These are phyloP conservation scores for Paramormyrops hopkinsi DNA, from an alignment of 2,797 vertebrate species.

Conservation along the genomic window DNA sequence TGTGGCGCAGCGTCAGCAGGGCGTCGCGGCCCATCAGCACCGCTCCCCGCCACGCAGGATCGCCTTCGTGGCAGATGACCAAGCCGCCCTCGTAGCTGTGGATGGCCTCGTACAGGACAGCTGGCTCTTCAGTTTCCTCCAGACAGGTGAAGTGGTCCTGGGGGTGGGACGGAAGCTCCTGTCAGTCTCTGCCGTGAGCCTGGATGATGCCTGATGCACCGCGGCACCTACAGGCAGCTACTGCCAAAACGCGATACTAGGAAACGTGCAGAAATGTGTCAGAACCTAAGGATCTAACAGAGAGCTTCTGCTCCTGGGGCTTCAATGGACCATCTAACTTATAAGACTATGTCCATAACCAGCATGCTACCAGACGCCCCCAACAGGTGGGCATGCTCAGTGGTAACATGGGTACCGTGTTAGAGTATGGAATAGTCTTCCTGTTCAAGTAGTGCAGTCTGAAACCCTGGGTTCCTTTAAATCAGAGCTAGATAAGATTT, in stretches of 20 bases:
- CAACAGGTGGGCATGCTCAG: not conserved
- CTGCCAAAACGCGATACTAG: not conserved
- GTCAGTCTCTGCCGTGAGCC: not conserved
- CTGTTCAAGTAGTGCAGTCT: too few relatives aligned
- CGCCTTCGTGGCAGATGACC: constrained; percentile 92
- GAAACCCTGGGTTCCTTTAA: too few relatives aligned
- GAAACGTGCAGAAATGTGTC: not conserved
- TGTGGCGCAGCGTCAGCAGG: constrained; percentile 85
- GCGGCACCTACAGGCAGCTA: not conserved
- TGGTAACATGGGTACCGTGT: not conserved
- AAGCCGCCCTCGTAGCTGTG: constrained; percentile 80
- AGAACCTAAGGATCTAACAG: not conserved
- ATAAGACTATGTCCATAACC: not conserved
- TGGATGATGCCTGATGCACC: not conserved
- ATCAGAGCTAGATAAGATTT: too few relatives aligned
- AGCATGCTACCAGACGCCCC: not conserved
- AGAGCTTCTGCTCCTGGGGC: not conserved
- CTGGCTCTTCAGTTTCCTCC: constrained; percentile 89
- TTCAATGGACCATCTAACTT: not conserved
- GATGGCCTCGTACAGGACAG: constrained; percentile 83
- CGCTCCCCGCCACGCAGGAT: constrained; percentile 87
- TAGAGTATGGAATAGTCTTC: too few relatives aligned
- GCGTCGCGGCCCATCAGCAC: constrained; percentile 86
- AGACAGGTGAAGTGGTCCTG: constrained; percentile 97
- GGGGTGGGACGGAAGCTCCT: not conserved